These are phyloP conservation scores for Chrysocyon brachyurus DNA, from an alignment of 2,797 vertebrate species.

Conservation along the genomic window DNA sequence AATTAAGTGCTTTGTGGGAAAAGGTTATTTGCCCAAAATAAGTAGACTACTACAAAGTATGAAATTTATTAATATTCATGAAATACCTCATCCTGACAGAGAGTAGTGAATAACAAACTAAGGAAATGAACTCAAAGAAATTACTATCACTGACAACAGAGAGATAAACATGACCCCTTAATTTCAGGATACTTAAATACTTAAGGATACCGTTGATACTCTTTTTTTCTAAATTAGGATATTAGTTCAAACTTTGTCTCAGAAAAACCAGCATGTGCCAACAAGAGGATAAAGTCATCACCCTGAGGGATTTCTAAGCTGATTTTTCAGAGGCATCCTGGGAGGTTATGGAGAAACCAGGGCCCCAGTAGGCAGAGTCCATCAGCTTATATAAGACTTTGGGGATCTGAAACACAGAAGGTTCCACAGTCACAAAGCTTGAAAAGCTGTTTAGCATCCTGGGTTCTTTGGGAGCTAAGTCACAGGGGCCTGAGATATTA, in stretches of 20 bases:
- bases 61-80: constrained; percentile 52
- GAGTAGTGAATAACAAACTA: constrained; percentile 41
- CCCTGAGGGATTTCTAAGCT: constrained; percentile 70
- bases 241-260: constrained; percentile 33
- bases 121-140: constrained; percentile 35
- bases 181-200: neutral
- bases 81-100: constrained; percentile 47
- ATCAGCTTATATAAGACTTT: constrained; percentile 72
- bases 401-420: constrained; percentile 77
- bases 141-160: constrained; percentile 20
- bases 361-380: constrained; percentile 70
- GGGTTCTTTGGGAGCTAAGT: constrained; percentile 64
- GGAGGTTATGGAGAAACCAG: constrained; percentile 71
- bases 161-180: constrained; percentile 7
- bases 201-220: neutral
- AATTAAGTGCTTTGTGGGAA: constrained; percentile 29
- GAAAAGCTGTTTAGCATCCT: constrained; percentile 75
- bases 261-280: constrained; percentile 63
- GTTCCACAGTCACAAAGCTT: constrained; percentile 58
- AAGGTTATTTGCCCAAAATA: constrained; percentile 44
- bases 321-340: constrained; percentile 75
- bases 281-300: neutral
- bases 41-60: constrained; percentile 12
- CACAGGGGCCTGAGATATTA: constrained; percentile 69
- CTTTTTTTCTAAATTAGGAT: neutral